Evolutionary conservation across 2,113 vertebrate genomes (phyloP), one percentile per base, ranked within the genome.

Genomic region (Cynocephalus volans): DNA sequence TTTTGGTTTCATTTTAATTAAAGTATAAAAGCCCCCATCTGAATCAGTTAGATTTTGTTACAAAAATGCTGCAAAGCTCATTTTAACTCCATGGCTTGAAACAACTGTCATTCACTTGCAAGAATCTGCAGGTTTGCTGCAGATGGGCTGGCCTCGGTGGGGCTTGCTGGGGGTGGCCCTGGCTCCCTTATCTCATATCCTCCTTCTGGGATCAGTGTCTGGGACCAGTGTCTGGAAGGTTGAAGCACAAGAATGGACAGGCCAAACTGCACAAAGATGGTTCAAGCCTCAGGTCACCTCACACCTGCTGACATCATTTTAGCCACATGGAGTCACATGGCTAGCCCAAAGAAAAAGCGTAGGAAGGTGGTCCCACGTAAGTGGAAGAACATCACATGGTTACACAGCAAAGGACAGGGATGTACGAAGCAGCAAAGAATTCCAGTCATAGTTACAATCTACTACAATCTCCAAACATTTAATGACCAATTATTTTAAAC

Each of bases 321-420:
- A 48, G 33, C 7, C 19, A 52, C 75, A 23, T 5, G 13, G 11
- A 52, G 31, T 77, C 48, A 62, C 21, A 11, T 1, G 12, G 33
- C 21, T 50, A 14, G 9, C 6, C 36, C 0, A 14, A 33, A 85
- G 52, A 45, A 31, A 23, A 45, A 62, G 10, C 1, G 26, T 1
- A n/a, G 36, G 5, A 1, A 18, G 41, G 11, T 2, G 19, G 21
- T 18, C 23, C 6, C 18, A 1, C 8, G 18, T 48, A 12, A 21
- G 23, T 23, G 19, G 50, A n/a, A 56, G 24, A 70, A 18, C 8
- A 24, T 17, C 5, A 8, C 15, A 2, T 17, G 23, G 36, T 6
- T 50, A 10, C 3, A 4, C 7, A 36, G 28, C 8, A 19, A 69
- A 60, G 23, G 1, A 8, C 26, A 6, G 14, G 24, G 1, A 8